Base-by-base conservation (phyloP, 1,140 invertebrate species). In the Probaryconus sp. region DNA sequence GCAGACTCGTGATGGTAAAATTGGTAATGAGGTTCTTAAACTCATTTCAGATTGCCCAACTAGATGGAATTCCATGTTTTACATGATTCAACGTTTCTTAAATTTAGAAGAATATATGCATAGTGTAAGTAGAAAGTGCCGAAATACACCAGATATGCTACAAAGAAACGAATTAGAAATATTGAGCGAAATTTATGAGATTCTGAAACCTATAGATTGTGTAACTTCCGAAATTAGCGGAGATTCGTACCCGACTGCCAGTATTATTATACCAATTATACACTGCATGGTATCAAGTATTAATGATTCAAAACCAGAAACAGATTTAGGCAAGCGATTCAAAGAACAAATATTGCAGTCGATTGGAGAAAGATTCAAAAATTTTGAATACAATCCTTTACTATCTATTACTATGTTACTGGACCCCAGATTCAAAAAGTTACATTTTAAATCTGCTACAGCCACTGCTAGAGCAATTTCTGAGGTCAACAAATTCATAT, bases 221-320 rank as follows among this genome's bases (percentile, higher is more conserved):
- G 85, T 80, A 5, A 88, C 83, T 1, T 85, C 78, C 26, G 83
- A 86, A 79, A 70, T 88, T 0, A 86, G 83, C 14, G 83, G 81
- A 1, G 82, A 87, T 72, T 81, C 82, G 53, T 88, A 88, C 63
- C 82, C 78, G 37, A 81, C 86, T 10, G 81, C 76, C 14, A 84
- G 84, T 30, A 83, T 83, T 50, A 55, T 85, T 0, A 88, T 88
- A 37, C 84, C 85, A 21, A 72, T 88, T 47, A 67, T 87, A 5
- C 78, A 76, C 28, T 85, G 82, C 53, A 67, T 87, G 30, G 30
- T 79, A 26, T 81, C 45, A 18, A 81, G 82, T 69, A 13, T 87
- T n/a, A 50, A 65, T 37, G 60, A 65, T 28, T 56, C 56, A 7
- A 77, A 82, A 30, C 48, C 64, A 13, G 16, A 80, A 21, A 75